Percentiles rank a stretch among this genome's conserved stretches.
phyloP scores from a whole-genome alignment of 2,888 invertebrate genomes.

The Malacosoma neustria region DNA sequence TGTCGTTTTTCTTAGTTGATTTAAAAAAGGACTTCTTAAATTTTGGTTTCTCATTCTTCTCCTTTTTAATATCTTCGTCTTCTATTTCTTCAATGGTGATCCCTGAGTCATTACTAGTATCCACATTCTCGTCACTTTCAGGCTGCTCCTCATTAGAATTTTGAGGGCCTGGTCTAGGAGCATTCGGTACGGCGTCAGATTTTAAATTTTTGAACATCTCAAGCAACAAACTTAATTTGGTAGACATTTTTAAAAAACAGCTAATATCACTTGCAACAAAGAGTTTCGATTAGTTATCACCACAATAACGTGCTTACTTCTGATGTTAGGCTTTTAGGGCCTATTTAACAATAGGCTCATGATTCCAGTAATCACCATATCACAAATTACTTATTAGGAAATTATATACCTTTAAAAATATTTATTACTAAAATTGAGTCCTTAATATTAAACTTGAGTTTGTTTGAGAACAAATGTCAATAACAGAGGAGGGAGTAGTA shows the following conservation, averaged over 20 bases:
- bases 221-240: conserved; percentile 35
- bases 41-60: conserved; percentile 28
- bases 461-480: no score
- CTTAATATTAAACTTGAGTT: no score
- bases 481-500: no score
- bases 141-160: conserved; percentile 13
- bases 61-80: conserved; percentile 37
- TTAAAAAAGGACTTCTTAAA: conserved; percentile 31
- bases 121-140: conserved; percentile 25
- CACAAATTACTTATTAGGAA: no score
- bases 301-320: no score
- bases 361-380: no score
- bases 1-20: conserved; percentile 21
- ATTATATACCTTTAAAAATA: no score
- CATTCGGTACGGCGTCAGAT: conserved; percentile 66
- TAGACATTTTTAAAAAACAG: conserved; percentile 19
- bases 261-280: conserved; percentile 5
- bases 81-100: conserved; percentile 6
- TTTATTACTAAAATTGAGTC: no score
- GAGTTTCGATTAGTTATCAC: conserved; percentile 5
- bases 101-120: conserved; percentile 16
- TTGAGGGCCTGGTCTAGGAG: conserved; percentile 43
- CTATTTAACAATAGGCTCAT: no score
- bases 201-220: conserved; percentile 60
- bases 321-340: no score